Conservation (phyloP, 2,888 invertebrate species). For the Sphaerophoria taeniata region DNA sequence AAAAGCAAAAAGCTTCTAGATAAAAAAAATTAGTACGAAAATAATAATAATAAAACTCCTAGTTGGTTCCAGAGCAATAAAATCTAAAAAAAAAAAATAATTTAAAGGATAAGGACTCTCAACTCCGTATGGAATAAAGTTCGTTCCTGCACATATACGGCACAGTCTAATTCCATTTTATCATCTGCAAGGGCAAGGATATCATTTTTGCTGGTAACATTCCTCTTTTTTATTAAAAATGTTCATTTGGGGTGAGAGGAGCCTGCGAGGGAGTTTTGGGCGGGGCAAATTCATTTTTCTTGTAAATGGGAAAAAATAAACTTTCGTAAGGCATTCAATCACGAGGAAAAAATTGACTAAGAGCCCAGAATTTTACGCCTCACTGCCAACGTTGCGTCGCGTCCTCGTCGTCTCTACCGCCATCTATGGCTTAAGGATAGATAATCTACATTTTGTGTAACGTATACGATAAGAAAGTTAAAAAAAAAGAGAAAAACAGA, state of each 20-base stretch:
- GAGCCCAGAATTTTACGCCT: background rate
- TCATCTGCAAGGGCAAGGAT: constrained; percentile 36
- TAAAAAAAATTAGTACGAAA: background rate
- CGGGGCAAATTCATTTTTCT: constrained; percentile 20
- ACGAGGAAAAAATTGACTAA: constrained; percentile 31
- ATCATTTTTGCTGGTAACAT: constrained; percentile 8
- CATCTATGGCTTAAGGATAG: background rate
- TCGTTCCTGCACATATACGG: constrained; percentile 41
- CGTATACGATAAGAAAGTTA: constrained; percentile 61
- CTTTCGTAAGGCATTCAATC: constrained; percentile 62
- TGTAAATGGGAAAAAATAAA: constrained; percentile 44
- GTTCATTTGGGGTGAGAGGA: constrained; percentile 18
- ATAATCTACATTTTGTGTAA: constrained; percentile 35
- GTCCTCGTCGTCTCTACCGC: too few species aligned
- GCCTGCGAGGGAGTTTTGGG: background rate
- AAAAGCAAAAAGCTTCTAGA: background rate
- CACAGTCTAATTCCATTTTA: constrained; percentile 56
- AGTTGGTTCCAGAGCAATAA: constrained; percentile 37
- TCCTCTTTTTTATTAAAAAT: constrained; percentile 42
- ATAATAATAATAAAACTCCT: constrained; percentile 26
- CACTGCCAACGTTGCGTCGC: background rate
- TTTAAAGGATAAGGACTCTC: constrained; percentile 26
- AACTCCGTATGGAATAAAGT: constrained; percentile 56
- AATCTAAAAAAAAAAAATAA: constrained; percentile 25
- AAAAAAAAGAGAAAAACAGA: constrained; percentile 51